phyloP scores from a whole-genome alignment of 92 coral and sea anemone species.

The Siderastrea siderea region DNA sequence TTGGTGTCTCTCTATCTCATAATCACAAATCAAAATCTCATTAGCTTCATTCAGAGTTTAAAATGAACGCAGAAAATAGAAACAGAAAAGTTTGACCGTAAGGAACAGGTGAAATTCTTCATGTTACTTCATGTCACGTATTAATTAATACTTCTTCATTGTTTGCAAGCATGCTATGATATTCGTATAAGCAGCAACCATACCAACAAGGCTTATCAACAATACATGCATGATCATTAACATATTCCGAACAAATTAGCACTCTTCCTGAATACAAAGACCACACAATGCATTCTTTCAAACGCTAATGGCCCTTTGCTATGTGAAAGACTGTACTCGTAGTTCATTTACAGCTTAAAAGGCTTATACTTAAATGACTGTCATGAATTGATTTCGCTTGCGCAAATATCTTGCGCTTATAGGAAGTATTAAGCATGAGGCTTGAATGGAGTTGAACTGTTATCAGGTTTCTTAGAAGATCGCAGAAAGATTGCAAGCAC shows the following conservation, averaged over 20 bases:
- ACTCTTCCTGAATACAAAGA: slow-evolving; percentile 12
- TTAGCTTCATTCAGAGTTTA: no score
- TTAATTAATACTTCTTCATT: background rate
- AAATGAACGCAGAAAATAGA: no score
- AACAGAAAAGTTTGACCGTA: no score
- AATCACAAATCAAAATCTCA: no score
- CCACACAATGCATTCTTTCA: slow-evolving; percentile 30
- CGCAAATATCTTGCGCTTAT: background rate
- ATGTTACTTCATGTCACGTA: background rate
- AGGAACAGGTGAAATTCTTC: no score
- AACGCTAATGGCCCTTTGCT: slow-evolving; percentile 24
- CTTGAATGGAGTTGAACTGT: background rate
- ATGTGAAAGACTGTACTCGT: slow-evolving; percentile 12
- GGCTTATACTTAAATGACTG: slow-evolving; percentile 21
- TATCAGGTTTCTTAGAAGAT: background rate
- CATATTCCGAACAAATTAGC: slow-evolving; percentile 32
- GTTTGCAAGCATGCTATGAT: background rate
- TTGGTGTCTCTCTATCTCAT: background rate
- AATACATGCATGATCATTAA: background rate
- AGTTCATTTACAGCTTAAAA: slow-evolving; percentile 50
- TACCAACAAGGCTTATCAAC: background rate
- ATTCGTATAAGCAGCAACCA: background rate
- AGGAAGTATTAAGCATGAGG: background rate
- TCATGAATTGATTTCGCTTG: background rate
- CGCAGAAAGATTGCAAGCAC: background rate